phyloP scores from a whole-genome alignment of 2,113 vertebrate species.

The Myotis davidii region DNA sequence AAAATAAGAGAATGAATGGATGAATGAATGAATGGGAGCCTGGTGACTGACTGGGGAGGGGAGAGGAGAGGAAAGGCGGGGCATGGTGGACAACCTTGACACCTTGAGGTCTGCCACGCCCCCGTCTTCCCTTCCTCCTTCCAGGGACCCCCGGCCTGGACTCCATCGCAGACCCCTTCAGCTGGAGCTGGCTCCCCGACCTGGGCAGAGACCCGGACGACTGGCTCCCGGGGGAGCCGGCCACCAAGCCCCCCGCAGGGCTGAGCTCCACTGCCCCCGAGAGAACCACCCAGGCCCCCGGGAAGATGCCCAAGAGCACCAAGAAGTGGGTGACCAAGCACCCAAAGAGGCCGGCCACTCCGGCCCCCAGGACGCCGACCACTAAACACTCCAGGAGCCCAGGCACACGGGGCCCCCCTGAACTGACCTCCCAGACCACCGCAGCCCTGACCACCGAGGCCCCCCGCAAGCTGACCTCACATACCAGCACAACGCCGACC shows the following conservation, averaged over 20 bases:
- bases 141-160: slow-evolving; percentile 66
- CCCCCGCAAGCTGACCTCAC: neutral
- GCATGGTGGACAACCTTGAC: neutral
- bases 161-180: slow-evolving; percentile 74
- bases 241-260: slow-evolving; percentile 34
- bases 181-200: slow-evolving; percentile 75
- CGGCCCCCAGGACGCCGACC: neutral
- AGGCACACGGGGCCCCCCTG: neutral
- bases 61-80: no score
- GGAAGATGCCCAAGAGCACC: slow-evolving; percentile 61
- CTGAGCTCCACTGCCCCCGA: neutral
- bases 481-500: neutral
- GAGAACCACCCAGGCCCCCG: slow-evolving; percentile 46
- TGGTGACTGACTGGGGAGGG: neutral
- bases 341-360: slow-evolving; percentile 32
- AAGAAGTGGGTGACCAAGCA: slow-evolving; percentile 74
- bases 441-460: neutral
- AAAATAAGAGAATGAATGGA: no score
- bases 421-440: neutral
- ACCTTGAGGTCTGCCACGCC: neutral
- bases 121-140: neutral
- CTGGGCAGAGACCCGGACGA: slow-evolving; percentile 25
- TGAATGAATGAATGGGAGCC: neutral
- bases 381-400: neutral
- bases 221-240: slow-evolving; percentile 39